phyloP scores from a whole-genome alignment of 1,140 invertebrate species.

The Ctenoplectra terminalis region DNA sequence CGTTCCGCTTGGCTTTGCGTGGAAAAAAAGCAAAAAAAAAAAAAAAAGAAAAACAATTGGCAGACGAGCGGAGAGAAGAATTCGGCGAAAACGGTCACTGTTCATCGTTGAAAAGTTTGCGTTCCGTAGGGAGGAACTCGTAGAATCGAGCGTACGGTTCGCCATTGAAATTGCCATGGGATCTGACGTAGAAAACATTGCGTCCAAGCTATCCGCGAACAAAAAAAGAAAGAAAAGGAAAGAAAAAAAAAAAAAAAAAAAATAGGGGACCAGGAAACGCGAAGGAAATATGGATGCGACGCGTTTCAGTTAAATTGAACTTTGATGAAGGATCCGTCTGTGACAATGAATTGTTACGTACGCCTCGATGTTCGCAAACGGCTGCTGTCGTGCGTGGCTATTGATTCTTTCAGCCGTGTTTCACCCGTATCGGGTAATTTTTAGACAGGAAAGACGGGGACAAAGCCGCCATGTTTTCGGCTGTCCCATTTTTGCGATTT shows the following conservation, averaged over 20 bases:
- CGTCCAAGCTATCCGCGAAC: not conserved
- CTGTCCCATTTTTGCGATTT: no score
- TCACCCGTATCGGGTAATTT: slow-evolving; percentile 27
- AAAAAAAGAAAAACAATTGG: slow-evolving; percentile 31
- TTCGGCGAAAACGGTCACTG: slow-evolving; percentile 10
- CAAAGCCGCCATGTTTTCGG: not conserved
- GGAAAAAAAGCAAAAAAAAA: not conserved
- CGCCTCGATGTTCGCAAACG: slow-evolving; percentile 6
- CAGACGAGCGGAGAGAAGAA: not conserved
- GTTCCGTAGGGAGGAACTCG: not conserved
- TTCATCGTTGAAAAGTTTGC: not conserved
- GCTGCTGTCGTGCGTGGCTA: slow-evolving; percentile 1
- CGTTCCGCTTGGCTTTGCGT: not conserved
- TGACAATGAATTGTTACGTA: slow-evolving; percentile 44
- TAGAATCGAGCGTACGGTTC: not conserved
- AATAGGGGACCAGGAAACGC: no score
- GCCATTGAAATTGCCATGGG: not conserved
- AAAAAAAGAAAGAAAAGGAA: not conserved
- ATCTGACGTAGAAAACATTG: not conserved
- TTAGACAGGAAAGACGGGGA: not conserved
- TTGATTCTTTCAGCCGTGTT: slow-evolving; percentile 10
- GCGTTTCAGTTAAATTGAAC: slow-evolving; percentile 46
- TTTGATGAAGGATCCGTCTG: slow-evolving; percentile 43
- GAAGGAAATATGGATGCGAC: slow-evolving; percentile 30
- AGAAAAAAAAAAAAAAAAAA: no score